Percentiles rank a stretch among this genome's conserved stretches.
Evolutionary conservation across 1,140 invertebrate species (phyloP).

Genomic region (Eriocheir sinensis): DNA sequence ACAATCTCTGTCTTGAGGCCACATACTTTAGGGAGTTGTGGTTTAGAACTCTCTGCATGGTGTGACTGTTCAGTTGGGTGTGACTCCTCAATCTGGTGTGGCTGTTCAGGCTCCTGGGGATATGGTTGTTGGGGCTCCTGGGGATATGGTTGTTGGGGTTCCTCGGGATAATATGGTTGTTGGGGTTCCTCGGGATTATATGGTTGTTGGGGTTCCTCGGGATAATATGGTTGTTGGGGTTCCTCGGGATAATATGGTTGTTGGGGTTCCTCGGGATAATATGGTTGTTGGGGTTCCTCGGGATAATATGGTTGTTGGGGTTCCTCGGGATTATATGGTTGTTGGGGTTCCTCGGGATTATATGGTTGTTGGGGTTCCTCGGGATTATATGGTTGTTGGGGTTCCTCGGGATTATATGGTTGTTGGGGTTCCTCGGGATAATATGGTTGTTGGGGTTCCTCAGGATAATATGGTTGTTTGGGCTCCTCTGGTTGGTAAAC

Average conservation of each 20-base stretch:
- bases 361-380: background rate
- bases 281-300: conserved; percentile 4
- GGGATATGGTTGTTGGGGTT: background rate
- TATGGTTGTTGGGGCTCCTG: background rate
- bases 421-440: background rate
- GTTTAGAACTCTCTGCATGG: background rate
- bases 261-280: background rate
- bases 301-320: conserved; percentile 16
- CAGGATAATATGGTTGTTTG: conserved; percentile 31
- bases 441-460: background rate
- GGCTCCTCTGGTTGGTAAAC: background rate
- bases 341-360: background rate
- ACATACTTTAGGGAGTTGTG: too few species aligned
- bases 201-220: background rate
- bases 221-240: conserved; percentile 26
- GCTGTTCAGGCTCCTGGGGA: conserved; percentile 6
- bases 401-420: conserved; percentile 23
- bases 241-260: conserved; percentile 27
- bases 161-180: background rate
- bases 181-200: background rate
- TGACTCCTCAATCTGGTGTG: background rate
- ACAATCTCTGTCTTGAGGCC: too few species aligned
- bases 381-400: conserved; percentile 30
- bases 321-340: background rate
- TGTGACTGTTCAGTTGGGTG: conserved; percentile 31